Percentiles rank a stretch among this genome's conserved stretches.
Evolutionary conservation across 2,113 vertebrate species (phyloP).

Genomic region (Gavialis gangeticus): DNA sequence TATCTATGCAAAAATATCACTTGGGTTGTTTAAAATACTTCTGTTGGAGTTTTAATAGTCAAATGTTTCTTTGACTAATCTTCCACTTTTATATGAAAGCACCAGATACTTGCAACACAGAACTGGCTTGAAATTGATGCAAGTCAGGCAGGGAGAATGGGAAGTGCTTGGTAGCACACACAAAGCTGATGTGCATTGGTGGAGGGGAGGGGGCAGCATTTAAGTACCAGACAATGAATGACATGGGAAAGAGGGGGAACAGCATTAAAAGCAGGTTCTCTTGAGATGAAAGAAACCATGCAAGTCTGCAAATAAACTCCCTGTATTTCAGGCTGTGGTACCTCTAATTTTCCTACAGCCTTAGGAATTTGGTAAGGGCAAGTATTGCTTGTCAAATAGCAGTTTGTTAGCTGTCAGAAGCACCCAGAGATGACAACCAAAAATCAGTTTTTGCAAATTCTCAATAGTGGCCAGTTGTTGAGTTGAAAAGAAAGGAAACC

Average conservation of each 20-base stretch:
- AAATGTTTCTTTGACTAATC: neutral
- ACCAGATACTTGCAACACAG: neutral
- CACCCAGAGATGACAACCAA: constrained; percentile 50
- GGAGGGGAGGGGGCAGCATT: neutral
- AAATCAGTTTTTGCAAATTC: neutral
- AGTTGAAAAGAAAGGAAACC: constrained; percentile 59
- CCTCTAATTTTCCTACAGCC: neutral
- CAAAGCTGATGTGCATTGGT: neutral
- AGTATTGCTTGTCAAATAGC: constrained; percentile 20
- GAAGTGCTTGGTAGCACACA: neutral
- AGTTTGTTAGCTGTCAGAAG: constrained; percentile 70
- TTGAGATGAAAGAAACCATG: neutral
- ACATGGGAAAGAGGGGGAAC: neutral
- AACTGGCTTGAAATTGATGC: neutral
- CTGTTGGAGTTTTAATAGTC: neutral
- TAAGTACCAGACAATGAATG: neutral
- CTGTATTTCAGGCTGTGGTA: neutral
- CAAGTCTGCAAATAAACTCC: constrained; percentile 3
- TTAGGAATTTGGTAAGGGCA: neutral
- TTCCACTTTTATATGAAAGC: neutral
- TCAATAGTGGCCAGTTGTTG: constrained; percentile 42
- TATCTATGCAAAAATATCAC: neutral
- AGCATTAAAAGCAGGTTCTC: neutral
- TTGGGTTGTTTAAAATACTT: neutral
- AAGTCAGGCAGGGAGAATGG: neutral